Percentiles rank a stretch among this genome's conserved stretches.
phyloP scores from a whole-genome alignment of 2,113 vertebrate genomes.

The Emydocephalus ijimae region DNA sequence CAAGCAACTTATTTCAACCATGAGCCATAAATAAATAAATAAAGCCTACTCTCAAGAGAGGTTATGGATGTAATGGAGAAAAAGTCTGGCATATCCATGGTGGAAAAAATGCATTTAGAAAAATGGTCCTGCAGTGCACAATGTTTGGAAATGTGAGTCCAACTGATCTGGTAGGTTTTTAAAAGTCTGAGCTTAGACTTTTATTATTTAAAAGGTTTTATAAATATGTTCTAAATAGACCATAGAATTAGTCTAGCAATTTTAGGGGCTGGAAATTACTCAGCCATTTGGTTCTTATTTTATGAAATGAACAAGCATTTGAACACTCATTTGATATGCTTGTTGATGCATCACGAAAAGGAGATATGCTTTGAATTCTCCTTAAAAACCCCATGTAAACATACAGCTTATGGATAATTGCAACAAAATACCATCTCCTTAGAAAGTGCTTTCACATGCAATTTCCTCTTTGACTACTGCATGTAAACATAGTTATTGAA shows the following conservation, averaged over 20 bases:
- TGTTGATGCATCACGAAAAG: slow-evolving; percentile 77
- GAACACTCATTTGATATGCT: slow-evolving; percentile 78
- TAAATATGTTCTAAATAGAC: slow-evolving; percentile 75
- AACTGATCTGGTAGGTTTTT: slow-evolving; percentile 51
- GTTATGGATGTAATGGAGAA: not conserved
- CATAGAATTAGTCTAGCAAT: slow-evolving; percentile 68
- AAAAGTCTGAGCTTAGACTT: slow-evolving; percentile 57
- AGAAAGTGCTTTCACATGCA: slow-evolving; percentile 75
- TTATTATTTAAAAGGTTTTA: slow-evolving; percentile 79
- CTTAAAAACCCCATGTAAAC: slow-evolving; percentile 82
- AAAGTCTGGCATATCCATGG: not conserved
- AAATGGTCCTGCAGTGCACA: slow-evolving; percentile 21
- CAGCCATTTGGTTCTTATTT: slow-evolving; percentile 76
- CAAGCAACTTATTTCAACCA: not conserved
- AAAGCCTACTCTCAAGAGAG: not conserved
- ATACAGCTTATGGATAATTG: slow-evolving; percentile 79
- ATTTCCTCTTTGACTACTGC: slow-evolving; percentile 74
- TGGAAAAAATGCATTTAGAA: not conserved
- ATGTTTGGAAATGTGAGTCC: slow-evolving; percentile 67
- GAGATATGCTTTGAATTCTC: slow-evolving; percentile 83
- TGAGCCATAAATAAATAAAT: not conserved
- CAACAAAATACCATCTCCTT: slow-evolving; percentile 76
- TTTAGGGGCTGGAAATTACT: slow-evolving; percentile 73
- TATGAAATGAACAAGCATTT: slow-evolving; percentile 65
- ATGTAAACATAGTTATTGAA: slow-evolving; percentile 76